Evolutionary conservation across 2,113 vertebrate species (phyloP).

Genomic region (Paradisaea rubra): DNA sequence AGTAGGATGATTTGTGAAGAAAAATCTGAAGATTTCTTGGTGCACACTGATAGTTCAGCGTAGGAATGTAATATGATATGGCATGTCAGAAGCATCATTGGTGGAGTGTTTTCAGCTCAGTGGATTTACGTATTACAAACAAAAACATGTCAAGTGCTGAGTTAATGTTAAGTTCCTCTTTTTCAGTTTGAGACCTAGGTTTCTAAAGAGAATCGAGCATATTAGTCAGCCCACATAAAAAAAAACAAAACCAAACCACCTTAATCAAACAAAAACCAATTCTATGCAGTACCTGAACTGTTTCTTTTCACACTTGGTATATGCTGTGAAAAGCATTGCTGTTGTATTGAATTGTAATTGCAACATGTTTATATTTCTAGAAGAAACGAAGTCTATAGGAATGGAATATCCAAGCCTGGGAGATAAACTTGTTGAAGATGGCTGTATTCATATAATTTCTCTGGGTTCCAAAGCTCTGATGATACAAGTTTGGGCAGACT

Average conservation of each 20-base stretch:
- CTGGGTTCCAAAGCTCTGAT: constrained; percentile 94
- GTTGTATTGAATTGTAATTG: neutral
- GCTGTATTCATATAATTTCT: constrained; percentile 87
- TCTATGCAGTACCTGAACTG: neutral
- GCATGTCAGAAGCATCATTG: neutral
- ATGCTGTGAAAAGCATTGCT: neutral
- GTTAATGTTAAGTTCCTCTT: neutral
- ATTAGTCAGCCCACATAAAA: neutral
- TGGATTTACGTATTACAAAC: neutral
- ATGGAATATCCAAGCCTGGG: constrained; percentile 64
- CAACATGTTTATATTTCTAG: constrained; percentile 64
- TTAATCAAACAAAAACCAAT: accelerated
- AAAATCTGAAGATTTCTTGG: neutral
- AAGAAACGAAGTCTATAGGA: constrained; percentile 59
- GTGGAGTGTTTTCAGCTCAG: neutral
- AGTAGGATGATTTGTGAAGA: neutral
- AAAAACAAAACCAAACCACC: neutral
- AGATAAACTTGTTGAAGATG: constrained; percentile 76
- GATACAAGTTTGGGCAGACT: constrained; percentile 93
- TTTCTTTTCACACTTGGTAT: neutral
- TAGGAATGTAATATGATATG: neutral
- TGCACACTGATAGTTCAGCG: neutral
- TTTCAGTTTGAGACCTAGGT: neutral
- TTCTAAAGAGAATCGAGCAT: neutral
- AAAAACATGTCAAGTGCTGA: neutral